phyloP scores from a whole-genome alignment of 2,888 invertebrate species.

The Lymantria monacha region DNA sequence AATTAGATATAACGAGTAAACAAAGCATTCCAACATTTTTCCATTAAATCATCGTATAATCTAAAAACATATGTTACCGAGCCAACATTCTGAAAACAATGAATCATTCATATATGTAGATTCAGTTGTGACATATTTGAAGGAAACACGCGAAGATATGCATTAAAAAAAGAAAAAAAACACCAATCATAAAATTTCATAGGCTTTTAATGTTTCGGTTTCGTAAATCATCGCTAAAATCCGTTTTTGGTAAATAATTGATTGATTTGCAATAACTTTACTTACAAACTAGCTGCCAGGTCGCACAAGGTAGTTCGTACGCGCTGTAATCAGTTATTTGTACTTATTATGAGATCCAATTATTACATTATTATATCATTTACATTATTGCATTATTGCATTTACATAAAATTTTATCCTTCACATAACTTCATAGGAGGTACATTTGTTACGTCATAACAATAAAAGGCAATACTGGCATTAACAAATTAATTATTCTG shows the following conservation, averaged over 20 bases:
- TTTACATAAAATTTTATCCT: conserved; percentile 28
- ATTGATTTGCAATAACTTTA: conserved; percentile 57
- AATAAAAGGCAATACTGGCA: conserved; percentile 62
- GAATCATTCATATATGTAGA: conserved; percentile 35
- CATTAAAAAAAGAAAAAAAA: conserved; percentile 5
- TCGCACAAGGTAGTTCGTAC: conserved; percentile 42
- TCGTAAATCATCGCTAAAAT: conserved; percentile 61
- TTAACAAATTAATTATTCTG: conserved; percentile 19
- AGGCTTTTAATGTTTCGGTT: conserved; percentile 60
- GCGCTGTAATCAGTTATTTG: conserved; percentile 40
- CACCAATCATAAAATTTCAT: conserved; percentile 40
- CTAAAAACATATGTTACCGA: conserved; percentile 25
- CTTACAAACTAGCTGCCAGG: conserved; percentile 59
- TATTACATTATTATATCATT: conserved; percentile 20
- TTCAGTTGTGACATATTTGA: conserved; percentile 29
- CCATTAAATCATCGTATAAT: conserved; percentile 13
- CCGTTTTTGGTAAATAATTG: conserved; percentile 59
- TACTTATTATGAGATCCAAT: conserved; percentile 68
- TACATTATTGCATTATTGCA: conserved; percentile 33
- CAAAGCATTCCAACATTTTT: not conserved
- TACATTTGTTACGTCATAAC: conserved; percentile 31
- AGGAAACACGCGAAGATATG: conserved; percentile 2
- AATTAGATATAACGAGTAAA: not conserved
- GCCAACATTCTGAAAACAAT: conserved; percentile 28
- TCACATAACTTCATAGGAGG: conserved; percentile 18